Evolutionary conservation across 1,140 invertebrate species (phyloP).

Genomic region (Hermetia illucens): DNA sequence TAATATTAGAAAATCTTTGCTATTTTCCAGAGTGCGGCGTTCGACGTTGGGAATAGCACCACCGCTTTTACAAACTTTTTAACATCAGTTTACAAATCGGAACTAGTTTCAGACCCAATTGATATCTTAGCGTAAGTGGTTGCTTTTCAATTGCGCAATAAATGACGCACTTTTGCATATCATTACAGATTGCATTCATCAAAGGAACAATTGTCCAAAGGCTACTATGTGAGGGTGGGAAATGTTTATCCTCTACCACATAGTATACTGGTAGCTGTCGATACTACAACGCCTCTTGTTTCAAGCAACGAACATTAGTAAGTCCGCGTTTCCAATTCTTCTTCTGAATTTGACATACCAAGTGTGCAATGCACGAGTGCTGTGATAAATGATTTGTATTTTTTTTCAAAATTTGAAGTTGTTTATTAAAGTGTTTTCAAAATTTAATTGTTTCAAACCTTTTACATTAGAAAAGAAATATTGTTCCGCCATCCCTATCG

Average conservation of each 20-base stretch:
- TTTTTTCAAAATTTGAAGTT: too few species aligned
- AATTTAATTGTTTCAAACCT: too few species aligned
- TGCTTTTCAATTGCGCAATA: background rate
- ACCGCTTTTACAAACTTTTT: conserved; percentile 27
- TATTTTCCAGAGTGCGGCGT: conserved; percentile 8
- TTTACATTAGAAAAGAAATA: too few species aligned
- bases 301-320: too few species aligned
- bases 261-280: conserved; percentile 43
- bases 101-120: conserved; percentile 34
- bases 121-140: conserved; percentile 37
- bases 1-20: background rate
- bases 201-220: conserved; percentile 34
- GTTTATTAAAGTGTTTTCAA: too few species aligned
- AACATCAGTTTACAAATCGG: conserved; percentile 31
- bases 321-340: too few species aligned
- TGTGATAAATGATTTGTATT: too few species aligned
- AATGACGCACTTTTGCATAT: conserved; percentile 6
- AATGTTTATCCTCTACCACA: conserved; percentile 41
- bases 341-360: too few species aligned
- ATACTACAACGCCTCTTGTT: conserved; percentile 44
- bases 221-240: conserved; percentile 39
- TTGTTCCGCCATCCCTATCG: too few species aligned
- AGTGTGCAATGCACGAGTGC: too few species aligned
- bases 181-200: conserved; percentile 40
- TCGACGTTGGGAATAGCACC: conserved; percentile 20